These are phyloP conservation scores for Phaedon cochleariae DNA, from an alignment of 2,888 invertebrate genomes.

Conservation along the genomic window DNA sequence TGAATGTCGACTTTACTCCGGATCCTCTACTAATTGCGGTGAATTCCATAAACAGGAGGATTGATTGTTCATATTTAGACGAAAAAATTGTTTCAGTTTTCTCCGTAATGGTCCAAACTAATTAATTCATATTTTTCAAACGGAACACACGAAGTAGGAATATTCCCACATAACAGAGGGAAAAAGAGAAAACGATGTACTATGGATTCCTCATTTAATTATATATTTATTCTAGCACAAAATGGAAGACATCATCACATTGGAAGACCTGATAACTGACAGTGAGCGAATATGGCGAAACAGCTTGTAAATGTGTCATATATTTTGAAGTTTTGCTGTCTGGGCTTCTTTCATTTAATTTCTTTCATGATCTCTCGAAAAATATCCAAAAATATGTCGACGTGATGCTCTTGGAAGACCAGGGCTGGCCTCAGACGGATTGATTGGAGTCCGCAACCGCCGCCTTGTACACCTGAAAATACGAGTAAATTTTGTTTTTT, in stretches of 20 bases:
- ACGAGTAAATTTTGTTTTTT: constrained; percentile 3
- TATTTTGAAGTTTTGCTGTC: not conserved
- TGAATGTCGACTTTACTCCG: too few relatives aligned
- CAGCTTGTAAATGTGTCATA: too few relatives aligned
- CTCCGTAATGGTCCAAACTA: too few relatives aligned
- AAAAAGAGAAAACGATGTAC: too few relatives aligned
- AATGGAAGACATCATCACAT: not conserved
- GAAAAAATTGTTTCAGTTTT: too few relatives aligned
- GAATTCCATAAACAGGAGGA: too few relatives aligned
- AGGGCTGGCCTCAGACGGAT: constrained; percentile 90
- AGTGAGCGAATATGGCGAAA: not conserved
- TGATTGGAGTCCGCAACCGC: constrained; percentile 81
- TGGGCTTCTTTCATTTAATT: constrained; percentile 36
- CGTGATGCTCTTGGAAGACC: constrained; percentile 85
- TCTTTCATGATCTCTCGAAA: constrained; percentile 75
- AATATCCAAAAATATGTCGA: constrained; percentile 84
- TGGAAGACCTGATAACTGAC: not conserved
- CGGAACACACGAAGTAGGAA: too few relatives aligned
- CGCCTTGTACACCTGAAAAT: constrained; percentile 78
- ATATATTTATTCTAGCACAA: not conserved
- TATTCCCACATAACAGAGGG: too few relatives aligned
- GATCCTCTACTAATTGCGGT: too few relatives aligned
- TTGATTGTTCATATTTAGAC: too few relatives aligned
- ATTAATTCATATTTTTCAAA: too few relatives aligned
- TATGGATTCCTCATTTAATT: not conserved